These are phyloP conservation scores for Dicycla oo DNA, from an alignment of 2,888 invertebrate species.

Conservation along the genomic window DNA sequence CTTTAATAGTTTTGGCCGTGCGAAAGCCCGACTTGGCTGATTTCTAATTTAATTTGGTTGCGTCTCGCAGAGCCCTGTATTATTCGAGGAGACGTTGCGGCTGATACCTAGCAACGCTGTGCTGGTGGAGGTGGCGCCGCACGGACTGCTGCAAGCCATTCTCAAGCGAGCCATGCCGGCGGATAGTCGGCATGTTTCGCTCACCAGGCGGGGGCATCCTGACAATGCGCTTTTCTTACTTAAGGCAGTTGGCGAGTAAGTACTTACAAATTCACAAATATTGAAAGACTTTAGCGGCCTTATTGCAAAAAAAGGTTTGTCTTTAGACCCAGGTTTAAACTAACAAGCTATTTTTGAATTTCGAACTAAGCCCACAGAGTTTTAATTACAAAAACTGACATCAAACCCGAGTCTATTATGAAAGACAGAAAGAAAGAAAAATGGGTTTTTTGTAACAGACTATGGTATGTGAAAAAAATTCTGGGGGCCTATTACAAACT, in stretches of 20 bases:
- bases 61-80: slow-evolving; percentile 88
- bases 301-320: background rate
- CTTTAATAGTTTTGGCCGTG: slow-evolving; percentile 81
- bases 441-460: no score
- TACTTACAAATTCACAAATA: background rate
- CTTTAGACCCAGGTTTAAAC: no score
- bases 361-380: no score
- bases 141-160: slow-evolving; percentile 92
- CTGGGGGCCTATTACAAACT: no score
- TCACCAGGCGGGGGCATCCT: slow-evolving; percentile 92
- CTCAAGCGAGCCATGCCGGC: slow-evolving; percentile 92
- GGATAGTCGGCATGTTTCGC: slow-evolving; percentile 91
- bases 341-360: no score
- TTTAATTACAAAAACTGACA: no score
- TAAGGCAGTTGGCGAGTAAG: slow-evolving; percentile 86
- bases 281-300: background rate
- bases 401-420: no score
- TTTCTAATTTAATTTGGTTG: background rate
- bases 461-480: no score
- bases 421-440: no score
- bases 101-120: slow-evolving; percentile 95
- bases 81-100: slow-evolving; percentile 94
- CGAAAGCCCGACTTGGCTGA: slow-evolving; percentile 73
- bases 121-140: slow-evolving; percentile 96
- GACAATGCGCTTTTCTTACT: slow-evolving; percentile 90